A percentile compares a stretch with the other conserved stretches of the same genome.
These are phyloP conservation scores for Aplodontia rufa DNA, from an alignment of 2,113 vertebrate genomes.

Conservation along the genomic window DNA sequence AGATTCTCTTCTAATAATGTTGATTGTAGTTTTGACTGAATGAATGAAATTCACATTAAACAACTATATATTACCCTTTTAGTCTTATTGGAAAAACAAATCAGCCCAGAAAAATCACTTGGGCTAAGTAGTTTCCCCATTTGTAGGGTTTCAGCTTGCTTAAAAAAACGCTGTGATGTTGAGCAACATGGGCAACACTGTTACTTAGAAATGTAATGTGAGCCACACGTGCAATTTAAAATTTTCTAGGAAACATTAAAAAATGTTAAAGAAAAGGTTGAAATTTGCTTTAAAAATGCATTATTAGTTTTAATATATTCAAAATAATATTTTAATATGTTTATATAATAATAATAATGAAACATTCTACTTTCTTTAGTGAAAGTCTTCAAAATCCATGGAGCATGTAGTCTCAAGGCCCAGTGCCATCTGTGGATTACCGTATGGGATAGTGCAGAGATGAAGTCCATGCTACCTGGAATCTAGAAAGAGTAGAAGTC, in stretches of 20 bases:
- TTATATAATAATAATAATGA: neutral
- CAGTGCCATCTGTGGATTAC: neutral
- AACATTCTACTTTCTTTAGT: neutral
- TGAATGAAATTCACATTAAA: neutral
- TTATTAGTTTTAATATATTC: neutral
- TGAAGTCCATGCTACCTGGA: neutral
- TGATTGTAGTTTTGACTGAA: conserved; percentile 5
- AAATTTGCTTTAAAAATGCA: neutral
- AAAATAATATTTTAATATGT: neutral
- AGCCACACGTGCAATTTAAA: neutral
- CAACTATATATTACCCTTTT: neutral
- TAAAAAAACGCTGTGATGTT: neutral
- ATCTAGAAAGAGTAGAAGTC: neutral
- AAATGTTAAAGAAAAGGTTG: neutral
- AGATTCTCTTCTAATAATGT: neutral
- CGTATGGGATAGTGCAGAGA: neutral
- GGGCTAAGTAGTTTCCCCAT: neutral
- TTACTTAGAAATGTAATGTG: neutral
- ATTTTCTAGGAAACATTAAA: neutral
- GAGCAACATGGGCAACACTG: neutral
- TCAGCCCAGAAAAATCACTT: neutral
- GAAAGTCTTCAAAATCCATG: neutral
- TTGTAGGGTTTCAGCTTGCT: neutral
- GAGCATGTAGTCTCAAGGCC: neutral
- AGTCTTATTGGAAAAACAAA: neutral